These are phyloP conservation scores for Leptopilina syphax DNA, from an alignment of 2,888 invertebrate genomes.

Conservation along the genomic window DNA sequence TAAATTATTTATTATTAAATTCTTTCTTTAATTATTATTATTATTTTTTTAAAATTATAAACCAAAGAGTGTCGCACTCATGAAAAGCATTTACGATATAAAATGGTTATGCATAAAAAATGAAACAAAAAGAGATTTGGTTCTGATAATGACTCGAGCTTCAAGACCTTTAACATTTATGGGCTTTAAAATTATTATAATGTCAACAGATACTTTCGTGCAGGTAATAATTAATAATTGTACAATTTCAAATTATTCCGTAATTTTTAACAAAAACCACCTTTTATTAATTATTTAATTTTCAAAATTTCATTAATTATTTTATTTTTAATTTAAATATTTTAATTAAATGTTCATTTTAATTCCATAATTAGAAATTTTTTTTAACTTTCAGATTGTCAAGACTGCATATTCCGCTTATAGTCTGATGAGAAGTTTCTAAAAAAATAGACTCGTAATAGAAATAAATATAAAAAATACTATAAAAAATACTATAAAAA, in stretches of 20 bases:
- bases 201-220: constrained; percentile 6
- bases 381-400: not conserved
- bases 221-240: not conserved
- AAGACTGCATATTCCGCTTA: constrained; percentile 4
- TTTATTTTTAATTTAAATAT: not conserved
- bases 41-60: not conserved
- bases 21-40: not conserved
- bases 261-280: too few relatives aligned
- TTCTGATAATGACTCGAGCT: not conserved
- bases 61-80: not conserved
- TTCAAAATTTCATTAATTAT: not conserved
- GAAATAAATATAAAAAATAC: too few relatives aligned
- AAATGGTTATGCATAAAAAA: not conserved
- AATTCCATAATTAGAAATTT: not conserved
- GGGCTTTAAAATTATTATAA: not conserved
- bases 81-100: not conserved
- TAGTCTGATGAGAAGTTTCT: not conserved
- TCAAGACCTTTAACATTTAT: not conserved
- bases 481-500: too few relatives aligned
- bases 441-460: not conserved
- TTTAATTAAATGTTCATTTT: not conserved
- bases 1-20: not conserved
- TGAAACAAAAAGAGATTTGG: not conserved
- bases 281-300: too few relatives aligned
- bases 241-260: too few relatives aligned